Evolutionary conservation across 2,888 invertebrate genomes (phyloP), one percentile per base, ranked within the genome.

Genomic region (Yponomeuta sedellus): DNA sequence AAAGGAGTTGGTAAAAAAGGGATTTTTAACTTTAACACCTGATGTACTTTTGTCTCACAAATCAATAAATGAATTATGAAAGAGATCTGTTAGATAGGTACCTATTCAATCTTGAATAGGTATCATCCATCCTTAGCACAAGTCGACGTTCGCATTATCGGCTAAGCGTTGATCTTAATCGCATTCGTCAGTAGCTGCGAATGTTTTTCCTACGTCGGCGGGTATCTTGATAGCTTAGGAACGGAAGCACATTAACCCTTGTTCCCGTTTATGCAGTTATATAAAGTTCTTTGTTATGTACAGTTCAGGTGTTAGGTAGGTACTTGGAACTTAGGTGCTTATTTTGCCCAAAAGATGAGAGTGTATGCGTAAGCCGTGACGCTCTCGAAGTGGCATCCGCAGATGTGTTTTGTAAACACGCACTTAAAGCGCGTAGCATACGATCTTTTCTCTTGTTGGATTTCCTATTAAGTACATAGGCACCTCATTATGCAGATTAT

Each of bases 91-190:
- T n/a, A n/a, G n/a, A n/a, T n/a, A n/a, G n/a, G n/a, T n/a, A n/a
- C n/a, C n/a, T n/a, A n/a, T n/a, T n/a, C n/a, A n/a, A n/a, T n/a
- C n/a, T n/a, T n/a, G n/a, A n/a, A n/a, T n/a, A n/a, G n/a, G n/a
- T n/a, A n/a, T n/a, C n/a, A n/a, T n/a, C n/a, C n/a, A n/a, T n/a
- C n/a, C n/a, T 52, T 44, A 52, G 44, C 44, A 16, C 12, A 19
- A 20, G 61, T 61, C 61, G 61, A 34, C 34, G 28, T 61, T 5
- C 61, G 22, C 28, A 10, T 61, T 34, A 61, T 25, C 25, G 61
- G 25, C 28, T 61, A 61, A 34, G 25, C 34, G 25, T 61, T 19
- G 25, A 61, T 61, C 61, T 61, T 61, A 61, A 61, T 61, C 61
- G 61, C 34, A 61, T 61, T 59, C 61, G 61, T 61, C 25, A 34